These are phyloP conservation scores for Imbricaverruca yamaguchii DNA, from an alignment of 2,888 invertebrate species.

Conservation along the genomic window DNA sequence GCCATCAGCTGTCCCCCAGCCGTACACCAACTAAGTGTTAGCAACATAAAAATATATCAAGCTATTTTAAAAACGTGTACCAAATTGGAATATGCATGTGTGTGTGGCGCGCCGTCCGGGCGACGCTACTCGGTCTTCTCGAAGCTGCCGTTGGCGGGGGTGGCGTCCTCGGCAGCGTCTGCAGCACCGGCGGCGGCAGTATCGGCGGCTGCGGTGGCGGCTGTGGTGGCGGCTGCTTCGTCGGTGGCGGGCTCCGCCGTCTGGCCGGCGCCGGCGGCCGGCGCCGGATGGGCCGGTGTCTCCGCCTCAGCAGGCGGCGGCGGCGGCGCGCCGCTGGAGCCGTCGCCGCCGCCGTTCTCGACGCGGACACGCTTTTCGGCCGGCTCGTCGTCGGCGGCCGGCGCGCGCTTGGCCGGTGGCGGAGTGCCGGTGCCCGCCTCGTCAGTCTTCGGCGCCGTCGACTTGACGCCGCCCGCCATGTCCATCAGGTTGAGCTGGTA, in stretches of 20 bases:
- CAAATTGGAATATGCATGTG: conserved; percentile 1
- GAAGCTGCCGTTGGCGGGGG: not conserved
- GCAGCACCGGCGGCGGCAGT: not conserved
- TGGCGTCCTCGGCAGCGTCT: not conserved
- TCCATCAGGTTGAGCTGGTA: conserved; percentile 22
- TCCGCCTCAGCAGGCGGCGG: not conserved
- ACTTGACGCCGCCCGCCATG: not conserved
- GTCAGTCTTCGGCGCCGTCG: not conserved
- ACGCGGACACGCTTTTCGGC: not conserved
- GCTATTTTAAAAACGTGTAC: conserved; percentile 19
- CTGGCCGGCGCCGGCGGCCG: not conserved
- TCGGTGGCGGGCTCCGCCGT: not conserved
- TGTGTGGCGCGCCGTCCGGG: not conserved
- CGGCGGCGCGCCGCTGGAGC: not conserved
- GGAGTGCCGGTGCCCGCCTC: not conserved
- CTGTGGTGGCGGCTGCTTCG: not conserved
- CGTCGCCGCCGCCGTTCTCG: conserved; percentile 6
- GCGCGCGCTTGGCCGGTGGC: not conserved
- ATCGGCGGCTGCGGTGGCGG: not conserved
- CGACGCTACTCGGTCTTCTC: not conserved
- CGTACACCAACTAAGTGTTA: not conserved
- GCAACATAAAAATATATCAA: conserved; percentile 19
- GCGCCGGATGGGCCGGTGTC: not conserved
- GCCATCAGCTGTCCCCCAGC: too few relatives aligned
- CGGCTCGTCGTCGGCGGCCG: not conserved